Conservation (phyloP, 1,140 invertebrate genomes). For the Ylistrum balloti region DNA sequence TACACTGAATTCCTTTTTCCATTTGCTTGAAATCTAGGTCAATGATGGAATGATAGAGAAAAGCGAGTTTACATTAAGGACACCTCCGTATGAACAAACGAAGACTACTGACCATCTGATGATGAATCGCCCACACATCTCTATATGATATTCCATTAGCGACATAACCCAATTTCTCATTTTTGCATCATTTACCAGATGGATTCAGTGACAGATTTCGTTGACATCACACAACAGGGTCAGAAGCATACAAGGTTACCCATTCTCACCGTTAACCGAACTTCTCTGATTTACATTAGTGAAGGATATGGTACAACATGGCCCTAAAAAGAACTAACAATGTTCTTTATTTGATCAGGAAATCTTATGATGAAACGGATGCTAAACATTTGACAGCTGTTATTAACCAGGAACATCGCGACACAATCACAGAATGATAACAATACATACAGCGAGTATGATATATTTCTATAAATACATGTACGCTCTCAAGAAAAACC, state of each 20-base stretch:
- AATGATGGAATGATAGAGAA: not conserved
- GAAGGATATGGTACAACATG: too few relatives aligned
- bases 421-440: too few relatives aligned
- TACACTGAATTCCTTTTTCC: not conserved
- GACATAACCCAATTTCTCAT: not conserved
- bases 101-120: not conserved
- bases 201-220: not conserved
- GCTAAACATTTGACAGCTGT: not conserved
- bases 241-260: not conserved
- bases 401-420: not conserved
- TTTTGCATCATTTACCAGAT: constrained; percentile 20
- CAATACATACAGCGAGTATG: too few relatives aligned
- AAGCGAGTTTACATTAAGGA: not conserved
- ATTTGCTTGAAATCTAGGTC: not conserved
- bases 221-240: not conserved
- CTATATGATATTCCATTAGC: not conserved
- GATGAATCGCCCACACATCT: not conserved
- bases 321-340: too few relatives aligned
- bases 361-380: not conserved
- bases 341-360: not conserved
- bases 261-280: not conserved
- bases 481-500: too few relatives aligned
- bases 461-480: too few relatives aligned
- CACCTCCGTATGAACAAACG: not conserved
- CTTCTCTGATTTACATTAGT: not conserved